These are phyloP conservation scores for Sebastes ruberrimus DNA, from an alignment of 2,797 vertebrate species.

Conservation along the genomic window DNA sequence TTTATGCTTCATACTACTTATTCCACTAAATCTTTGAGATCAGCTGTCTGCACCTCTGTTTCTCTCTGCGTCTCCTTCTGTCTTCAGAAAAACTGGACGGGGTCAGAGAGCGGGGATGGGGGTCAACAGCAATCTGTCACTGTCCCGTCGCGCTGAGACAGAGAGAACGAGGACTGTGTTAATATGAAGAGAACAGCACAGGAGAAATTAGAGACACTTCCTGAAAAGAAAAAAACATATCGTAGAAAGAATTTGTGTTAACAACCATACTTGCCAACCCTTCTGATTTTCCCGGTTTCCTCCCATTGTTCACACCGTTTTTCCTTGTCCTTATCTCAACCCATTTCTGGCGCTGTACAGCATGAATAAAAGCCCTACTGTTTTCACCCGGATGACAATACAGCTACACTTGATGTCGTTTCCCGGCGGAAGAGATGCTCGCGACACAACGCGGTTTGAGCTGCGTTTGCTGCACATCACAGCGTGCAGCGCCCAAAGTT, in stretches of 20 bases:
- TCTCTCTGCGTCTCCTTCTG: not conserved
- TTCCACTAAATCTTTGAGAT: not conserved
- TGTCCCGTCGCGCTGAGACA: not conserved
- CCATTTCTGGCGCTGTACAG: too few relatives aligned
- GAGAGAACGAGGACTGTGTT: not conserved
- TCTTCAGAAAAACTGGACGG: not conserved
- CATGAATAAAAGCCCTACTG: too few relatives aligned
- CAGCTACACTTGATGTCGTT: too few relatives aligned
- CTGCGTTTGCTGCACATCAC: too few relatives aligned
- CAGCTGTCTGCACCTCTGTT: not conserved
- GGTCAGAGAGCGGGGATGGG: constrained; percentile 41
- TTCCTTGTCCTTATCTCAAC: too few relatives aligned
- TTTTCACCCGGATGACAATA: too few relatives aligned
- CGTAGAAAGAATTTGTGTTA: not conserved
- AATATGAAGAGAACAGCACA: not conserved
- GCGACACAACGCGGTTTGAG: too few relatives aligned
- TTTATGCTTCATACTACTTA: not conserved
- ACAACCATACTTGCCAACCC: too few relatives aligned
- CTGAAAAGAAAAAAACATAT: not conserved
- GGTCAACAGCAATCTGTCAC: constrained; percentile 40
- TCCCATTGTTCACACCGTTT: too few relatives aligned
- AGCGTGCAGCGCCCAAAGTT: too few relatives aligned
- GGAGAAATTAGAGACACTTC: not conserved
- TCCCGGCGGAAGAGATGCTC: too few relatives aligned
- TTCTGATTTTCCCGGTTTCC: too few relatives aligned